Conservation (phyloP, 1,140 invertebrate genomes). For the Ceratoteleas bidentatus region DNA sequence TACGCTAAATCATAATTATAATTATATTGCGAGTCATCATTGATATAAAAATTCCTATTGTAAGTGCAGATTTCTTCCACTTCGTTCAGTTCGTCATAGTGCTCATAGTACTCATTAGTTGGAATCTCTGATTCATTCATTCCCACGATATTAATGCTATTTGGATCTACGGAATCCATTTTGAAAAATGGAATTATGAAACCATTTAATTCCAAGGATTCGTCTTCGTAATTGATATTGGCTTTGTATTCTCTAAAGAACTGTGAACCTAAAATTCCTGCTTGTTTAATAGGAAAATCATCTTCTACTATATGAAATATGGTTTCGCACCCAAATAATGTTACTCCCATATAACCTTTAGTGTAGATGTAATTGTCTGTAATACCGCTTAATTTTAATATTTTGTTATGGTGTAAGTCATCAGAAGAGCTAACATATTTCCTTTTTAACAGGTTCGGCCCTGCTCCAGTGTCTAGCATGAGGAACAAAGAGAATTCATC, state of each 20-base stretch:
- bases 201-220: slow-evolving; percentile 1
- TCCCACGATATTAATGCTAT: too few species aligned
- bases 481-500: neutral
- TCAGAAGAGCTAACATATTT: neutral
- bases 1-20: too few species aligned
- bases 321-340: slow-evolving; percentile 6
- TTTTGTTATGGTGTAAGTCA: neutral
- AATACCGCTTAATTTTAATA: slow-evolving; percentile 22
- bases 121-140: neutral
- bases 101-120: too few species aligned
- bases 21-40: too few species aligned
- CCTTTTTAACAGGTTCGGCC: slow-evolving; percentile 8
- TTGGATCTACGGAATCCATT: neutral
- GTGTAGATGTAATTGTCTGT: slow-evolving; percentile 11
- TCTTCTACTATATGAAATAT: slow-evolving; percentile 19
- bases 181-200: neutral
- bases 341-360: neutral
- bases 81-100: too few species aligned
- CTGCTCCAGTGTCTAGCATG: slow-evolving; percentile 23
- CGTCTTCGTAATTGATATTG: slow-evolving; percentile 15
- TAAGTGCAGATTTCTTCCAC: too few species aligned
- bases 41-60: too few species aligned
- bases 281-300: slow-evolving; percentile 11
- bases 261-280: slow-evolving; percentile 19
- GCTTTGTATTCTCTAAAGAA: slow-evolving; percentile 17